Conservation (phyloP, 2,888 invertebrate genomes). For the Bellardia pandia region DNA sequence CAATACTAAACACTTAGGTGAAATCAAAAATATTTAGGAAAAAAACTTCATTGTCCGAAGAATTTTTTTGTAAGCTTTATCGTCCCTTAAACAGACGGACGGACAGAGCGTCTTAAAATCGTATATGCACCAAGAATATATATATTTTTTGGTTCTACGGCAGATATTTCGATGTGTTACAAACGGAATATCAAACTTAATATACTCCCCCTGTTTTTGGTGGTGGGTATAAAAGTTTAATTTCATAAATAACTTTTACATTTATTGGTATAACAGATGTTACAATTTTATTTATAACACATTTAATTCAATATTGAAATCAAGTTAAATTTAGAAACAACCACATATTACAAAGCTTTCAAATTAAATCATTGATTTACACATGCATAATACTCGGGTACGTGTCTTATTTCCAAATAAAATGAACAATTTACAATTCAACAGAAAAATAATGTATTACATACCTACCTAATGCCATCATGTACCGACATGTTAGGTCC, state of each 20-base stretch:
- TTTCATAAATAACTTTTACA: conserved; percentile 4
- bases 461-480: neutral
- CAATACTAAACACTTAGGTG: too few relatives aligned
- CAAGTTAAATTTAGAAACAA: neutral
- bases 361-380: conserved; percentile 14
- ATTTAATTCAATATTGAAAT: conserved; percentile 14
- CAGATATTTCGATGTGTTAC: too few relatives aligned
- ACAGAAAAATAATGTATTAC: neutral
- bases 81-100: too few relatives aligned
- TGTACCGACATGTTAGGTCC: neutral
- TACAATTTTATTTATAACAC: neutral
- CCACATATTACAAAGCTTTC: neutral
- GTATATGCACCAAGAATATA: too few relatives aligned
- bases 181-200: too few relatives aligned
- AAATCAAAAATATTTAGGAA: too few relatives aligned
- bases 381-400: neutral
- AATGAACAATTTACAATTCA: conserved; percentile 1
- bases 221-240: conserved; percentile 1
- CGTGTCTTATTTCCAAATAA: conserved; percentile 13
- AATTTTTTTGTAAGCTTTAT: too few relatives aligned
- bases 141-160: too few relatives aligned
- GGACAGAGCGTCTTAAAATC: too few relatives aligned
- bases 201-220: too few relatives aligned
- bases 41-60: too few relatives aligned
- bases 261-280: neutral